Conservation (phyloP, 1,140 invertebrate genomes). For the Diprion similis region DNA sequence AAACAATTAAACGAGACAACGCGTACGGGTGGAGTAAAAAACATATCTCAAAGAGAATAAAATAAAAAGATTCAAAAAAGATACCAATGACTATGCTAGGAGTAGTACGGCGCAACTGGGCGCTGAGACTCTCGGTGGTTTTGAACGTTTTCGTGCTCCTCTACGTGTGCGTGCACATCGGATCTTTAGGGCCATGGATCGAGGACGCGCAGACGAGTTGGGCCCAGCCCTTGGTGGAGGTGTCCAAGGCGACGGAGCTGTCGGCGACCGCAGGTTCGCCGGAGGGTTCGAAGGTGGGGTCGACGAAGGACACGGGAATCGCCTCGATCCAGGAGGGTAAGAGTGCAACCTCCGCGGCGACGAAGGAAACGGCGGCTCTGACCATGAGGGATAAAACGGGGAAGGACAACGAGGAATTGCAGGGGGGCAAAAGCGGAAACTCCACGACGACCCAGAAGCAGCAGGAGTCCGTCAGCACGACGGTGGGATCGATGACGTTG, state of each 20-base stretch:
- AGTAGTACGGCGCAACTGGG: slow-evolving; percentile 71
- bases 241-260: slow-evolving; percentile 24
- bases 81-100: background rate
- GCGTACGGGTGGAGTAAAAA: too few relatives aligned
- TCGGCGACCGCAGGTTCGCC: slow-evolving; percentile 49
- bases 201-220: slow-evolving; percentile 49
- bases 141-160: slow-evolving; percentile 74
- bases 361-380: slow-evolving; percentile 21
- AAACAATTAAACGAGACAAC: too few relatives aligned
- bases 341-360: slow-evolving; percentile 47
- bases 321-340: slow-evolving; percentile 39
- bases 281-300: slow-evolving; percentile 34
- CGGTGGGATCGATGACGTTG: slow-evolving; percentile 40
- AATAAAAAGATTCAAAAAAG: too few relatives aligned
- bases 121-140: slow-evolving; percentile 76
- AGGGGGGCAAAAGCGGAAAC: background rate
- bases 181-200: slow-evolving; percentile 57
- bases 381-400: background rate
- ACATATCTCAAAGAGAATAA: too few relatives aligned
- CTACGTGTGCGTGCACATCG: slow-evolving; percentile 69
- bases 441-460: background rate
- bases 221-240: slow-evolving; percentile 47
- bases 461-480: slow-evolving; percentile 3
- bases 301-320: slow-evolving; percentile 43
- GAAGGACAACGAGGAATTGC: background rate